These are phyloP conservation scores for Unio delphinus DNA, from an alignment of 2,888 invertebrate genomes.

Conservation along the genomic window DNA sequence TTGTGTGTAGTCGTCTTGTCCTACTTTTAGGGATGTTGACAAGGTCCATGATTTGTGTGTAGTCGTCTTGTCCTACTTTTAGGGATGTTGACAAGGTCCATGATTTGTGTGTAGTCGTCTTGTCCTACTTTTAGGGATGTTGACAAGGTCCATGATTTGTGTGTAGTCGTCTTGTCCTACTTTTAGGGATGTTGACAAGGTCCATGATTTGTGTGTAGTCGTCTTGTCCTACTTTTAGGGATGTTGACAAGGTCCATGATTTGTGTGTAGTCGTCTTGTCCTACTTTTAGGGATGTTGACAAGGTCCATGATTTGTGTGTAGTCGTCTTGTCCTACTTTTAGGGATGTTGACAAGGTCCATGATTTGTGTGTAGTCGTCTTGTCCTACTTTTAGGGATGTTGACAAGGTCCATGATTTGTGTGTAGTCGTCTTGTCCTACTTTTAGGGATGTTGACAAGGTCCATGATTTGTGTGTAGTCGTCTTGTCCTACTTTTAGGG, in stretches of 20 bases:
- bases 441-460: constrained; percentile 94
- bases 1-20: constrained; percentile 73
- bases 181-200: constrained; percentile 94
- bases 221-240: constrained; percentile 76
- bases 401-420: constrained; percentile 96
- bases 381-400: constrained; percentile 81
- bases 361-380: no score
- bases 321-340: constrained; percentile 2
- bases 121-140: constrained; percentile 81
- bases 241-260: constrained; percentile 98
- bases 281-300: constrained; percentile 86
- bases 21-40: constrained; percentile 86
- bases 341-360: no score
- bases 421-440: not conserved
- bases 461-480: constrained; percentile 84
- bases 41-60: constrained; percentile 92
- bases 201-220: constrained; percentile 84
- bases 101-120: no score
- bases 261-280: constrained; percentile 73
- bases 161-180: not conserved
- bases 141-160: constrained; percentile 96
- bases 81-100: no score
- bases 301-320: constrained; percentile 92
- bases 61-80: constrained; percentile 2
- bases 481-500: constrained; percentile 76